phyloP scores from a whole-genome alignment of 2,797 vertebrate genomes.

The Lacerta agilis region DNA sequence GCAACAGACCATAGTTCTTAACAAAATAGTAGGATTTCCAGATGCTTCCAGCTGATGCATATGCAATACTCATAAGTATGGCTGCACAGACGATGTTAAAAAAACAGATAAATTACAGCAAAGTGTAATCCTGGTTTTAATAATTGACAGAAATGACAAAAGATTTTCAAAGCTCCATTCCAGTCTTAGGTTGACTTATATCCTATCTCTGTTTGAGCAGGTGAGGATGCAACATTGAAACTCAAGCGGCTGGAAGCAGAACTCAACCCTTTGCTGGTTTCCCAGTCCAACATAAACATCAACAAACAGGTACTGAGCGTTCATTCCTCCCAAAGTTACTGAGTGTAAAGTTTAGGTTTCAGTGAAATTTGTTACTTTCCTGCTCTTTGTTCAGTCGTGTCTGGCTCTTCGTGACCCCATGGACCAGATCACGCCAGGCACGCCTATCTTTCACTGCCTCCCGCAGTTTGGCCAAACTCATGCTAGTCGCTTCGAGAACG shows the following conservation, averaged over 20 bases:
- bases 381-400: neutral
- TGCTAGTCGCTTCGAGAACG: no score
- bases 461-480: no score
- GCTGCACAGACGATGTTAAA: neutral
- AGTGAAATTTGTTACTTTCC: neutral
- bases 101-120: neutral
- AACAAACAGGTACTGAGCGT: conserved; percentile 86
- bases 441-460: no score
- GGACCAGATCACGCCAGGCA: no score
- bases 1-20: neutral
- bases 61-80: neutral
- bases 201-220: conserved; percentile 49
- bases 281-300: conserved; percentile 82
- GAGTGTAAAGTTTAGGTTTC: neutral
- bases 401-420: no score
- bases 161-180: neutral
- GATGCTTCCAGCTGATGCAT: neutral
- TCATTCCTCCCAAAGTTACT: rapidly evolving
- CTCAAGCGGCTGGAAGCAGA: conserved; percentile 88
- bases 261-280: conserved; percentile 37
- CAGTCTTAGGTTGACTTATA: neutral
- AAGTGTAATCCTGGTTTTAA: neutral
- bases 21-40: neutral
- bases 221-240: conserved; percentile 83
- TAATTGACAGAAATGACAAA: neutral